Conservation (phyloP, 2,113 vertebrate genomes). For the Lampris incognitus region DNA sequence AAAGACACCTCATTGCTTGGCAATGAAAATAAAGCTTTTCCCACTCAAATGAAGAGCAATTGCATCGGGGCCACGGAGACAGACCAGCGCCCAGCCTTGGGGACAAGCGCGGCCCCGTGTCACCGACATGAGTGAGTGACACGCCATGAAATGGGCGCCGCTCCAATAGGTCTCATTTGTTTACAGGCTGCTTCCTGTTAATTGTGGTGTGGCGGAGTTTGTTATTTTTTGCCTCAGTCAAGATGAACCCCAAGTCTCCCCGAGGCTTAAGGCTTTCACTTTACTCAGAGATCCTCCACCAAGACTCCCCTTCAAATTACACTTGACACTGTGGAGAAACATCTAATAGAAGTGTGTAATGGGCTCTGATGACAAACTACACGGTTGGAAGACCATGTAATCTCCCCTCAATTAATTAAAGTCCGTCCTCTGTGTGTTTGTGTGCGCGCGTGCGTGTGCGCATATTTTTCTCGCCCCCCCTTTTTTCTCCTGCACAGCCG, state of each 20-base stretch:
- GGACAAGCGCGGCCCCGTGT: conserved; percentile 53
- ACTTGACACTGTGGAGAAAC: conserved; percentile 99
- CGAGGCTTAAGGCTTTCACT: conserved; percentile 85
- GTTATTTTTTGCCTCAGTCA: conserved; percentile 67
- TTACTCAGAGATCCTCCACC: conserved; percentile 89
- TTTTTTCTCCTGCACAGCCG: conserved; percentile 67
- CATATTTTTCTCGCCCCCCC: conserved; percentile 46
- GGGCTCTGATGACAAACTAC: conserved; percentile 99
- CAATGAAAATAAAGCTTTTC: conserved; percentile 78
- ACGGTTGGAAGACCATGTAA: conserved; percentile 99
- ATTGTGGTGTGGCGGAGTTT: conserved; percentile 75
- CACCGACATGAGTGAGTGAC: conserved; percentile 74
- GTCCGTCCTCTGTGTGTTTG: conserved; percentile 84
- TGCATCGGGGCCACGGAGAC: conserved; percentile 39
- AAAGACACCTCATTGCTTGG: conserved; percentile 80
- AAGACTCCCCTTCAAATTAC: conserved; percentile 96
- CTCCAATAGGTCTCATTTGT: conserved; percentile 75
- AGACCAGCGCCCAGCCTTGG: conserved; percentile 43
- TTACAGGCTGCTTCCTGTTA: conserved; percentile 76
- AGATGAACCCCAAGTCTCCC: conserved; percentile 72
- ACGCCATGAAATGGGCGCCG: conserved; percentile 73
- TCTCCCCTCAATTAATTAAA: conserved; percentile 99
- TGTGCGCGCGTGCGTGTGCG: conserved; percentile 36
- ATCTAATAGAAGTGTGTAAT: conserved; percentile 99
- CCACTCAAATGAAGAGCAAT: conserved; percentile 79